Conservation (phyloP, 1,140 invertebrate species). For the Plutomurus gul region DNA sequence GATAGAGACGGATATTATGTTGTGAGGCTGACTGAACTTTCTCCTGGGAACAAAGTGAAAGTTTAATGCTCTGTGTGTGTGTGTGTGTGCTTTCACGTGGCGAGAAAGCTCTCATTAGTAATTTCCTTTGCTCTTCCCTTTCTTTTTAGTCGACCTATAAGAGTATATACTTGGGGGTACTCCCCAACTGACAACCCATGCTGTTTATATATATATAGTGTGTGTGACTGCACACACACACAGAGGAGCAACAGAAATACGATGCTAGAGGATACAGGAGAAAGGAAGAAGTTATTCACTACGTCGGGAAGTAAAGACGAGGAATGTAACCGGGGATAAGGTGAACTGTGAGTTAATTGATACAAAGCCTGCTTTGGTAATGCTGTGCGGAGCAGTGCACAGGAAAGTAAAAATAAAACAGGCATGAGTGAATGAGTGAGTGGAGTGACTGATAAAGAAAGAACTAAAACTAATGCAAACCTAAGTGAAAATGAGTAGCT, state of each 20-base stretch:
- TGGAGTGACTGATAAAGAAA: not conserved
- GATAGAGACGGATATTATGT: slow-evolving; percentile 26
- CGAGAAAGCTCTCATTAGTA: slow-evolving; percentile 21
- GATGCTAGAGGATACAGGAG: not conserved
- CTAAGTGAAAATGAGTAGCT: slow-evolving; percentile 7
- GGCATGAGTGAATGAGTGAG: too few species aligned
- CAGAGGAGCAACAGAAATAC: not conserved
- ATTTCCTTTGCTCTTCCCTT: slow-evolving; percentile 27
- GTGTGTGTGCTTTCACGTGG: slow-evolving; percentile 22
- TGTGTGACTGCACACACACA: too few species aligned
- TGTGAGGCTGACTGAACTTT: slow-evolving; percentile 20
- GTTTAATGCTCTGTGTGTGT: slow-evolving; percentile 21
- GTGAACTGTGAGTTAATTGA: slow-evolving; percentile 16
- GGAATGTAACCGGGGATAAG: not conserved
- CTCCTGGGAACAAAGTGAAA: slow-evolving; percentile 23
- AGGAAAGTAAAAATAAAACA: not conserved
- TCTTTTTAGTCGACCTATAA: not conserved
- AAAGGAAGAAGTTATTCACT: not conserved
- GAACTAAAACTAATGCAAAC: slow-evolving; percentile 16
- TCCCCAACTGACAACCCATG: not conserved
- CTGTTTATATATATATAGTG: too few species aligned
- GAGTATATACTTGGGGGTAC: not conserved
- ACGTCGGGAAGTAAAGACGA: not conserved
- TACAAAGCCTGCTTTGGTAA: not conserved
- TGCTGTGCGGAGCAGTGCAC: not conserved